Percentiles rank a stretch among this genome's conserved stretches.
These are phyloP conservation scores for Siniperca chuatsi DNA, from an alignment of 2,113 vertebrate genomes.

Conservation along the genomic window DNA sequence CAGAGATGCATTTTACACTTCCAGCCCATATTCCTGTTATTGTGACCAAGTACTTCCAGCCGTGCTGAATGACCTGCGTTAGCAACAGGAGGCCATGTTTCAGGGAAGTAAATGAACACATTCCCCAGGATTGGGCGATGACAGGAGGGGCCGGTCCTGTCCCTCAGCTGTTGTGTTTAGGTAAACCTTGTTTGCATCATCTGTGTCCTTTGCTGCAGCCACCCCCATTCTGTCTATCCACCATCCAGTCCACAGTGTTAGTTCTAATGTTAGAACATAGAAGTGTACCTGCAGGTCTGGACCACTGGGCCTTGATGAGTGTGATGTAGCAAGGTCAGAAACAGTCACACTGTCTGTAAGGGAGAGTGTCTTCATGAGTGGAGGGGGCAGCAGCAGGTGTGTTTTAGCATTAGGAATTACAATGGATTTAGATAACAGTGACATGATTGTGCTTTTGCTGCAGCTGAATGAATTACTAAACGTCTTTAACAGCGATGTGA, in stretches of 20 bases:
- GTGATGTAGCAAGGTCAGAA: conserved; percentile 75
- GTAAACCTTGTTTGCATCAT: conserved; percentile 78
- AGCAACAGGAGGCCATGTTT: conserved; percentile 9
- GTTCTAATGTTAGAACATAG: conserved; percentile 67
- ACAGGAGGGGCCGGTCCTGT: conserved; percentile 81
- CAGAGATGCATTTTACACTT: conserved; percentile 37
- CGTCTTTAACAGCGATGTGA: neutral
- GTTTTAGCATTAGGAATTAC: neutral
- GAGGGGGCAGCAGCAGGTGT: conserved; percentile 4
- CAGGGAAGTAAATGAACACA: conserved; percentile 26
- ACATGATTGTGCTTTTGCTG: neutral
- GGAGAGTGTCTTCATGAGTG: neutral
- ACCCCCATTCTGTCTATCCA: neutral
- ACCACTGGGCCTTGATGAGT: conserved; percentile 47
- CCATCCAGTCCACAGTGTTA: conserved; percentile 80
- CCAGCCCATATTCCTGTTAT: neutral
- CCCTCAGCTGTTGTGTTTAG: conserved; percentile 90
- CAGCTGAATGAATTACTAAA: neutral
- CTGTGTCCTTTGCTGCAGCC: conserved; percentile 49
- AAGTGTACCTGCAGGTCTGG: conserved; percentile 71
- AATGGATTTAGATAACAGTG: neutral
- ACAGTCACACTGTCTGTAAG: neutral
- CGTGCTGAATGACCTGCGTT: neutral
- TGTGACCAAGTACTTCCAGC: neutral
- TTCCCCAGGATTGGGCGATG: conserved; percentile 40